Evolutionary conservation across 2,888 invertebrate species (phyloP).

Genomic region (Oscheius sp.): DNA sequence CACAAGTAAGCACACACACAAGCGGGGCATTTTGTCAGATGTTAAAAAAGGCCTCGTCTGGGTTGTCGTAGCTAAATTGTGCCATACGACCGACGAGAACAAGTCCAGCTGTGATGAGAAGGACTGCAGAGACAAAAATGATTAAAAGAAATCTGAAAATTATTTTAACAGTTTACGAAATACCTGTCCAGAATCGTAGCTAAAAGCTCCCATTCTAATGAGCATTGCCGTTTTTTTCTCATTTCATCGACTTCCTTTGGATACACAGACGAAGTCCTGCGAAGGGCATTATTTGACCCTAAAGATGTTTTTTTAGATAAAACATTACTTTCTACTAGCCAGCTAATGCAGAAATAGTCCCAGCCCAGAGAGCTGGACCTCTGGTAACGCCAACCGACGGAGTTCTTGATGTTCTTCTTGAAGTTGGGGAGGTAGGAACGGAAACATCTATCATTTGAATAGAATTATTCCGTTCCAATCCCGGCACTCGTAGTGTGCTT

Average conservation of each 20-base stretch:
- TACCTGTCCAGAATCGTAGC: slow-evolving; percentile 66
- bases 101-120: slow-evolving; percentile 63
- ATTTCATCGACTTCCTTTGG: slow-evolving; percentile 52
- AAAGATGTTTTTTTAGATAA: background rate
- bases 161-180: too few relatives aligned
- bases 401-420: slow-evolving; percentile 32
- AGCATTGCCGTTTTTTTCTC: slow-evolving; percentile 58
- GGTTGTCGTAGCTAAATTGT: slow-evolving; percentile 56
- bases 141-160: slow-evolving; percentile 63
- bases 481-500: slow-evolving; percentile 25
- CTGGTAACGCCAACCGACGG: slow-evolving; percentile 40
- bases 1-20: slow-evolving; percentile 1
- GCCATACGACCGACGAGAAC: slow-evolving; percentile 64
- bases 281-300: slow-evolving; percentile 38
- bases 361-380: slow-evolving; percentile 50
- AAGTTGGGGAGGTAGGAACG: slow-evolving; percentile 49
- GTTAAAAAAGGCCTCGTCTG: slow-evolving; percentile 28
- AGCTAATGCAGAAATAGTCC: slow-evolving; percentile 50
- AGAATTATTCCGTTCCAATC: slow-evolving; percentile 33
- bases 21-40: slow-evolving; percentile 3
- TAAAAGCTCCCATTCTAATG: slow-evolving; percentile 68
- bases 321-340: slow-evolving; percentile 35
- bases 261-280: slow-evolving; percentile 48
- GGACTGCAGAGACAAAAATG: slow-evolving; percentile 56
- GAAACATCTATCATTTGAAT: slow-evolving; percentile 64